Conservation (phyloP, 2,113 vertebrate genomes). For the Gnathonemus longibarbis region DNA sequence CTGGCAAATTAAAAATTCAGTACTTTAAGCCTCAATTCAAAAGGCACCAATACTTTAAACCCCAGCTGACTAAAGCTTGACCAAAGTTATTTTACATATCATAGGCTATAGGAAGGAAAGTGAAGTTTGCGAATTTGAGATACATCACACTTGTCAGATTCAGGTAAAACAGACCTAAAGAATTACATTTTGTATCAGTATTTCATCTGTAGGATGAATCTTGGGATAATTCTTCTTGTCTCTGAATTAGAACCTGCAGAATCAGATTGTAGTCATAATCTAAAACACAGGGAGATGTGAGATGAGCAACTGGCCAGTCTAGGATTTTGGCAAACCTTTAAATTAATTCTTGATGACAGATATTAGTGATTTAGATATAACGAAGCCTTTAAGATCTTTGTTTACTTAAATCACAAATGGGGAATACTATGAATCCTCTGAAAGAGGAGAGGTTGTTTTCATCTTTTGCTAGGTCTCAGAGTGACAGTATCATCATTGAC, state of each 20-base stretch:
- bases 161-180: too few relatives aligned
- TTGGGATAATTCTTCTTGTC: neutral
- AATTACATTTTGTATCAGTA: neutral
- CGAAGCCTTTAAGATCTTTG: neutral
- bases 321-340: neutral
- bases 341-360: slow-evolving; percentile 7
- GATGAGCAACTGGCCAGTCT: neutral
- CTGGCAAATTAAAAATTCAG: neutral
- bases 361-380: slow-evolving; percentile 11
- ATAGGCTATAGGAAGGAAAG: neutral
- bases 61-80: neutral
- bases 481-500: neutral
- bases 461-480: neutral
- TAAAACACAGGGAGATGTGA: slow-evolving; percentile 7
- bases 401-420: neutral
- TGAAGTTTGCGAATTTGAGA: neutral
- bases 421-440: neutral
- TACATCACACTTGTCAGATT: neutral
- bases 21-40: slow-evolving; percentile 9
- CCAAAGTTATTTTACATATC: neutral
- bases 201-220: neutral
- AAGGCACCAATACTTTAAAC: neutral
- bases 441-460: neutral
- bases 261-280: neutral
- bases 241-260: neutral